Base-by-base conservation (phyloP, 2,113 vertebrate species). In the Nibea albiflora region DNA sequence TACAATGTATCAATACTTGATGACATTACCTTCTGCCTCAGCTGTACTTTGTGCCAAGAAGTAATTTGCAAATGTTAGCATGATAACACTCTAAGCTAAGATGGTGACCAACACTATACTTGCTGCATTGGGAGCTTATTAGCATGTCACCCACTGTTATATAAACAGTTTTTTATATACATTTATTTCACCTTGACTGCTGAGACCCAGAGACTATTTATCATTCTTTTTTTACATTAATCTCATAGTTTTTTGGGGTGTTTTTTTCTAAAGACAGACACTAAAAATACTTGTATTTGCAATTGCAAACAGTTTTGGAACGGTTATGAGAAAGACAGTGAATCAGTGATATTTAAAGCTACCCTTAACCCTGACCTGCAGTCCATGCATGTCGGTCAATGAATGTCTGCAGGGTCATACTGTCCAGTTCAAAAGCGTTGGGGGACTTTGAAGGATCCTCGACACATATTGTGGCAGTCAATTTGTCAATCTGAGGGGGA, bases 401-500 rank as follows among this genome's bases (percentile, higher is more conserved):
- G 83, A 88, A 95, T 0, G 93, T 88, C 69, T 94, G 79, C 54
- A 95, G 61, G 0, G 94, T 95, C 92, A 94, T 94, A 46, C 94
- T 88, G 88, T 95, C 95, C 61, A 92, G 76, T n/a, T 94, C 74
- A n/a, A 56, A 52, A 2, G 94, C 92, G 0, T 90, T 83, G 1
- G 92, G 94, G 17, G 90, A 93, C 73, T 64, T 82, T 2, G 67
- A 88, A 4, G 93, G 93, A 74, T 95, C 90, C 47, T 89, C 67
- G 35, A 94, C 77, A 16, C 88, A 90, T 17, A 95, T 89, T 53
- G 83, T 92, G 79, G 88, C 85, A 16, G 84, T 89, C 57, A 95
- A 86, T 64, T 74, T 85, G 68, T 92, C 79, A 26, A 94, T 84
- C 94, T 95, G 83, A 85, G 61, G 12, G 5, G 1, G 26, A n/a